These are phyloP conservation scores for Ormyrus nitidulus DNA, from an alignment of 2,888 invertebrate genomes.

Conservation along the genomic window DNA sequence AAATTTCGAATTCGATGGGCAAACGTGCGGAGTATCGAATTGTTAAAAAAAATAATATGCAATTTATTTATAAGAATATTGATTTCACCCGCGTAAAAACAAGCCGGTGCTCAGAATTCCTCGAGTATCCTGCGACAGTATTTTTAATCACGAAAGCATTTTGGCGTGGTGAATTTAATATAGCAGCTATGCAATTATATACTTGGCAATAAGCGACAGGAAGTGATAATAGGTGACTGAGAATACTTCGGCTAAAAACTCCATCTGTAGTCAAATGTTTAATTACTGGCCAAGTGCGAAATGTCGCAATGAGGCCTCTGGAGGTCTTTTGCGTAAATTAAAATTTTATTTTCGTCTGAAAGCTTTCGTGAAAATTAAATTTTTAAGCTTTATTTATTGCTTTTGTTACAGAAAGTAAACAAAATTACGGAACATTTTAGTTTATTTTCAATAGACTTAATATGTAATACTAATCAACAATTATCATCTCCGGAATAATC, in stretches of 20 bases:
- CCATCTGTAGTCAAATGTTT: slow-evolving; percentile 75
- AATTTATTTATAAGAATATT: neutral
- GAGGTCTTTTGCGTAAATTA: slow-evolving; percentile 20
- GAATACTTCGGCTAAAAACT: slow-evolving; percentile 73
- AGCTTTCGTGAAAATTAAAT: neutral
- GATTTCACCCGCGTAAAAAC: slow-evolving; percentile 17
- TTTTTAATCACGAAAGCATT: slow-evolving; percentile 74
- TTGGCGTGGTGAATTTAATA: slow-evolving; percentile 70
- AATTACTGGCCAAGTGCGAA: slow-evolving; percentile 68
- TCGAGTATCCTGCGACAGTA: slow-evolving; percentile 71
- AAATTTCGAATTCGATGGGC: no score
- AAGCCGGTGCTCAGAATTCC: slow-evolving; percentile 60
- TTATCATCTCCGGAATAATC: no score
- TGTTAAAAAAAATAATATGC: no score
- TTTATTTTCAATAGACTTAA: no score
- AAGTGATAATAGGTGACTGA: slow-evolving; percentile 60
- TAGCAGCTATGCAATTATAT: slow-evolving; percentile 72
- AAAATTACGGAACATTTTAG: no score
- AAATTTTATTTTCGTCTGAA: slow-evolving; percentile 41
- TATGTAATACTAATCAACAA: no score
- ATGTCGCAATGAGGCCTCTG: slow-evolving; percentile 3
- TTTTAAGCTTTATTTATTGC: neutral
- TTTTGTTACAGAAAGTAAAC: no score
- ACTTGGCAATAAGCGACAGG: slow-evolving; percentile 58
- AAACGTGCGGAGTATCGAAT: no score